Base-by-base conservation (phyloP, 2,888 invertebrate species). In the Idaea aversata region DNA sequence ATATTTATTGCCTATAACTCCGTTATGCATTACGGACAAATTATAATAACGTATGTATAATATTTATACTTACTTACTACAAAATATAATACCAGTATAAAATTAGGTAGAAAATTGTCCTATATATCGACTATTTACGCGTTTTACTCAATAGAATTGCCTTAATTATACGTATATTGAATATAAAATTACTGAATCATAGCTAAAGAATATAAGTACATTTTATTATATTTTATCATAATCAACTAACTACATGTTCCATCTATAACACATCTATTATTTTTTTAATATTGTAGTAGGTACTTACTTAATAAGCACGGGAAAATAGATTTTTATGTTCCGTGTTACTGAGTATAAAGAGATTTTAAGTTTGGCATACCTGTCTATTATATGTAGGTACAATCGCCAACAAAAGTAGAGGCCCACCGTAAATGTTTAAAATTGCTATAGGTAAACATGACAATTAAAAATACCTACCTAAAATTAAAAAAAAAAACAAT, bases 81-180 rank as follows among this genome's bases (percentile, higher is more conserved):
- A 47, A 10, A 47, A 47, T 6, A 47, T 47, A 47, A 47, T 47
- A 47, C 47, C 10, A 47, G 47, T 47, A 13, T 47, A 47, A 47
- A 47, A 47, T 47, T 47, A 47, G 47, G 47, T 47, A 47, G 47
- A 47, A 47, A 47, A 47, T 47, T 47, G 47, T 47, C 47, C 47
- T 47, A 47, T 47, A 47, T 47, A 13, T 47, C 47, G 47, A 47
- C 7, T 47, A 47, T 47, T 13, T 47, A 47, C 47, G 47, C 47
- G 47, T 47, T 47, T 47, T 47, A 47, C 47, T 47, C 10, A 10
- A 47, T 47, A 47, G 47, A 47, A 47, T 47, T 47, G 47, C 47
- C 47, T 47, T 47, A 47, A 47, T 47, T 7, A 47, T 47, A 47
- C 47, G 47, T 47, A 47, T 47, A 47, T 47, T 47, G 47, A 47